These are phyloP conservation scores for Drosophila varians DNA, from an alignment of 1,140 invertebrate genomes.

Conservation along the genomic window DNA sequence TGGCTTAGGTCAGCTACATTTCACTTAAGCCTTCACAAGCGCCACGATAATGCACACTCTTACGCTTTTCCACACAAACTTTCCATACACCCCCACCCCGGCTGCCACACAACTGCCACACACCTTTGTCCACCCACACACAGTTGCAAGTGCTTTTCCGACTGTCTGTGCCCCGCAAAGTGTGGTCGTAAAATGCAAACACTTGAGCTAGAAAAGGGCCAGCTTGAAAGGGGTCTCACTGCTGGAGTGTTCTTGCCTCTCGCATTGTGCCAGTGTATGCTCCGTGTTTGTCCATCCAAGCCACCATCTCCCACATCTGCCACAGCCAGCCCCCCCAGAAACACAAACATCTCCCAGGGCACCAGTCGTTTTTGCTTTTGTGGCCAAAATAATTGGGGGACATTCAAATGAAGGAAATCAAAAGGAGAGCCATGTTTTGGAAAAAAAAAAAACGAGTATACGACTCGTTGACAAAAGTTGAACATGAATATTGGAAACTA, in stretches of 20 bases:
- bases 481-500: too few species aligned
- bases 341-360: slow-evolving; percentile 11
- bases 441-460: background rate
- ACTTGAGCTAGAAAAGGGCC: slow-evolving; percentile 66
- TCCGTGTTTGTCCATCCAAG: slow-evolving; percentile 30
- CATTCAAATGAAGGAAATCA: slow-evolving; percentile 39
- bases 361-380: slow-evolving; percentile 16
- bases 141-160: background rate
- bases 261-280: slow-evolving; percentile 27
- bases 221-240: slow-evolving; percentile 45
- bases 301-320: background rate
- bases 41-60: slow-evolving; percentile 15
- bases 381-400: slow-evolving; percentile 45
- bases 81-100: slow-evolving; percentile 34
- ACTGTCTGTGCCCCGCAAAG: slow-evolving; percentile 6
- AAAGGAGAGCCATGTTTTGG: background rate
- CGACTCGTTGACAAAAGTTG: background rate
- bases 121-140: slow-evolving; percentile 25
- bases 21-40: slow-evolving; percentile 64
- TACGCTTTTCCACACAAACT: background rate
- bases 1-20: slow-evolving; percentile 79
- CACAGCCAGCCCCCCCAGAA: background rate
- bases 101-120: slow-evolving; percentile 26
- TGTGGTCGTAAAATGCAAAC: slow-evolving; percentile 78
- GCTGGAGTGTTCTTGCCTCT: slow-evolving; percentile 23